A percentile compares a stretch with the other conserved stretches of the same genome.
Evolutionary conservation across 2,113 vertebrate species (phyloP).

Genomic region (Notiomystis cincta): DNA sequence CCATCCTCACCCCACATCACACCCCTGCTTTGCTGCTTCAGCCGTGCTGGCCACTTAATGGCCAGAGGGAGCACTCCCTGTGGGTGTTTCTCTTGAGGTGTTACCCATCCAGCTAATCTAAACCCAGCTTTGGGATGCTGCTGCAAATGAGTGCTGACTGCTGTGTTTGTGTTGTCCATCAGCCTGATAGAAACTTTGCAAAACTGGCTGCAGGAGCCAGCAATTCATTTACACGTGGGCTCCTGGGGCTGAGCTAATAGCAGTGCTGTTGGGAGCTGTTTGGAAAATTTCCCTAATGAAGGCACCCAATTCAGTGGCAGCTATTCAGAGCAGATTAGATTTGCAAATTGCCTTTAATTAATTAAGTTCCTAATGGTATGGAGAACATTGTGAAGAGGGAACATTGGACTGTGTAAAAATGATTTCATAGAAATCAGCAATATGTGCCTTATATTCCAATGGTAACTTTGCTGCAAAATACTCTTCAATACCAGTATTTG

Average conservation of each 20-base stretch:
- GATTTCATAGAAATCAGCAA: not conserved
- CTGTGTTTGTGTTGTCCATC: not conserved
- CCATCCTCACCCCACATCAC: accelerated
- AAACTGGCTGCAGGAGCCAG: not conserved
- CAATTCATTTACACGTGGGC: not conserved
- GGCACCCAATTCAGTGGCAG: not conserved
- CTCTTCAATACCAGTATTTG: not conserved
- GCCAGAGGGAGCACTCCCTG: not conserved
- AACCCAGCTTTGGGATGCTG: not conserved
- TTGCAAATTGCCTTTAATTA: constrained; percentile 22
- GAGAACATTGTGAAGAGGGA: not conserved
- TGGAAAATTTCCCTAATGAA: not conserved
- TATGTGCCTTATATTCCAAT: not conserved
- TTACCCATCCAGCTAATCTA: not conserved
- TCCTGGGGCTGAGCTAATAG: not conserved
- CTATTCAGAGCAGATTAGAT: not conserved
- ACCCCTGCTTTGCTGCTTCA: not conserved
- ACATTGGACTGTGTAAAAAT: not conserved
- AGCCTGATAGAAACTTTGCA: not conserved
- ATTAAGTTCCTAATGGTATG: not conserved
- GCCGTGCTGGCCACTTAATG: not conserved
- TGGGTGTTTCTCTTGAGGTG: not conserved
- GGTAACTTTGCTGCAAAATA: not conserved
- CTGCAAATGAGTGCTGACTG: not conserved
- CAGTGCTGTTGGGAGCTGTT: not conserved